Evolutionary conservation across 2,797 vertebrate species (phyloP).

Genomic region (Setipinna tenuifilis): DNA sequence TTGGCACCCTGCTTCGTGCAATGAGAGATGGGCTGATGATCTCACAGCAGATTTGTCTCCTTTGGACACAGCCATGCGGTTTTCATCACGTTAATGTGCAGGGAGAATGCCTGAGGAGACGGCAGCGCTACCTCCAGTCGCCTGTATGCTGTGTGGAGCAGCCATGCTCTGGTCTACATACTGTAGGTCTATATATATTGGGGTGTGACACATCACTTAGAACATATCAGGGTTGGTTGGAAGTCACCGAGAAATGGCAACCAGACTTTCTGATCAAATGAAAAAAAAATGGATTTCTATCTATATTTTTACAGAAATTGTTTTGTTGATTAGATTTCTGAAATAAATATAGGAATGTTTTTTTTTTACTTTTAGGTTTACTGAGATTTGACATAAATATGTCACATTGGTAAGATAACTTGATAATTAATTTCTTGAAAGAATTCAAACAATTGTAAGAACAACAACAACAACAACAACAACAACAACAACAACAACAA

Average conservation of each 20-base stretch:
- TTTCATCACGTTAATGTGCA: conserved; percentile 43
- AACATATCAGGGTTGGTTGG: neutral
- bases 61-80: conserved; percentile 44
- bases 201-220: neutral
- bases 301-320: neutral
- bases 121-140: neutral
- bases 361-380: neutral
- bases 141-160: neutral
- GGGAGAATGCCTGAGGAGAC: neutral
- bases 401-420: neutral
- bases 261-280: neutral
- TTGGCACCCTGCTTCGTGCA: conserved; percentile 28
- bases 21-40: conserved; percentile 45
- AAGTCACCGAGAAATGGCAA: neutral
- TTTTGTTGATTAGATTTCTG: neutral
- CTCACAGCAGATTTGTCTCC: conserved; percentile 46
- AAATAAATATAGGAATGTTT: neutral
- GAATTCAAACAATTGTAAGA: neutral
- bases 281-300: neutral
- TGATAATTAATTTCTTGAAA: neutral
- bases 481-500: neutral
- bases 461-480: neutral
- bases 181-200: neutral
- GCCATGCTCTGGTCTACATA: neutral
- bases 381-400: neutral